A percentile compares a stretch with the other conserved stretches of the same genome.
These are phyloP conservation scores for Cheumatopsyche charites DNA, from an alignment of 1,140 invertebrate species.

Conservation along the genomic window DNA sequence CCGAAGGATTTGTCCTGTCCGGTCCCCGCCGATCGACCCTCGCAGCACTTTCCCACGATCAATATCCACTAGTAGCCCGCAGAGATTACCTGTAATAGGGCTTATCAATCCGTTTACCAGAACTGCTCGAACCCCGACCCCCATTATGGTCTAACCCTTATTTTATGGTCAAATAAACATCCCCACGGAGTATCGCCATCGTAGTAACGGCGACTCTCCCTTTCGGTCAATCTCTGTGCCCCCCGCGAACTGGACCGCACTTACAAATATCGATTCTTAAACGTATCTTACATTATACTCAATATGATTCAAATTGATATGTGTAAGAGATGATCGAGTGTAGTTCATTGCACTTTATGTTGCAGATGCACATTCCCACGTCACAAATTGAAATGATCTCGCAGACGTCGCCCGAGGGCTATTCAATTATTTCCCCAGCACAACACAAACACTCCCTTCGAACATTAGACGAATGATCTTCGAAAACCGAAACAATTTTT, in stretches of 20 bases:
- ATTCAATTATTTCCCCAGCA: constrained; percentile 25
- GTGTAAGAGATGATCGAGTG: too few species aligned
- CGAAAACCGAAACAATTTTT: too few species aligned
- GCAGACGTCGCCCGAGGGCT: constrained; percentile 20
- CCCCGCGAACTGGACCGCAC: neutral
- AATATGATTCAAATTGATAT: too few species aligned
- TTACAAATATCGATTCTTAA: too few species aligned
- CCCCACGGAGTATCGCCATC: constrained; percentile 38
- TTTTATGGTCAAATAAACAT: constrained; percentile 41
- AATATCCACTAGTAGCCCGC: constrained; percentile 38
- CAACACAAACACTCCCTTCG: neutral
- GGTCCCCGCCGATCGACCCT: constrained; percentile 10
- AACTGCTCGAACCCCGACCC: constrained; percentile 36
- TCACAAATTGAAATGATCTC: neutral
- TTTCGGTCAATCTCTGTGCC: constrained; percentile 14
- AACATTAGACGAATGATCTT: too few species aligned
- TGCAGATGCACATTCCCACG: neutral
- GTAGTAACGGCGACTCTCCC: constrained; percentile 22
- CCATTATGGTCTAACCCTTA: constrained; percentile 39
- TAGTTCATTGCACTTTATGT: neutral
- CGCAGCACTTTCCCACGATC: constrained; percentile 32
- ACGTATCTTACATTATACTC: neutral
- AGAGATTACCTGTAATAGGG: constrained; percentile 41
- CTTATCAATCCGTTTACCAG: constrained; percentile 40
- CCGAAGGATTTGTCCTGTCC: constrained; percentile 28